phyloP scores from a whole-genome alignment of 1,140 invertebrate species.

The Papilio aristodemus region DNA sequence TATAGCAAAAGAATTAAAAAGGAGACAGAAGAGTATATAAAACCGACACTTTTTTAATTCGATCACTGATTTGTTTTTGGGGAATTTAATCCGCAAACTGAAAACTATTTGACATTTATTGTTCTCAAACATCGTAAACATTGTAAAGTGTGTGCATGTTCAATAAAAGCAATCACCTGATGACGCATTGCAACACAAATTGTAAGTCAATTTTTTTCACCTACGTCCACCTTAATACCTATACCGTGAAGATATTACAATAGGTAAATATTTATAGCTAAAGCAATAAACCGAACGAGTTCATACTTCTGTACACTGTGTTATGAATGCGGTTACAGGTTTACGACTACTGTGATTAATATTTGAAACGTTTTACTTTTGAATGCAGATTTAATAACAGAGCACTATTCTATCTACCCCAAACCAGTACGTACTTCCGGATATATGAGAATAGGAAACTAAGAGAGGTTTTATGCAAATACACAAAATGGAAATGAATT shows the following conservation, averaged over 20 bases:
- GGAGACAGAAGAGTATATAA: too few species aligned
- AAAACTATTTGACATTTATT: too few species aligned
- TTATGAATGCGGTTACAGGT: not conserved
- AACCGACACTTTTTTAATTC: too few species aligned
- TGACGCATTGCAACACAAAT: not conserved
- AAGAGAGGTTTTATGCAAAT: too few species aligned
- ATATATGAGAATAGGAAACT: too few species aligned
- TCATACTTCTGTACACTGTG: constrained; percentile 22
- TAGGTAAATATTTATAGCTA: constrained; percentile 30
- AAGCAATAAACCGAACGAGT: constrained; percentile 28
- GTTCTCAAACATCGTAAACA: not conserved
- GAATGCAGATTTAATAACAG: not conserved
- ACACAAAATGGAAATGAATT: too few species aligned
- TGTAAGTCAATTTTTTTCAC: not conserved
- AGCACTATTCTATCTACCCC: not conserved
- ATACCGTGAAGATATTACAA: constrained; percentile 22
- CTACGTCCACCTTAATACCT: constrained; percentile 7
- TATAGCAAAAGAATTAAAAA: too few species aligned
- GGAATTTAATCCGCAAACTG: too few species aligned
- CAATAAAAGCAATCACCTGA: not conserved
- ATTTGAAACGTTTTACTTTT: not conserved
- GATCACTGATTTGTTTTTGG: too few species aligned
- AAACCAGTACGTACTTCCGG: too few species aligned
- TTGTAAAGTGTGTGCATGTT: not conserved
- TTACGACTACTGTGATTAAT: not conserved